Base-by-base conservation (phyloP, 2,888 invertebrate genomes). In the Apamea anceps region DNA sequence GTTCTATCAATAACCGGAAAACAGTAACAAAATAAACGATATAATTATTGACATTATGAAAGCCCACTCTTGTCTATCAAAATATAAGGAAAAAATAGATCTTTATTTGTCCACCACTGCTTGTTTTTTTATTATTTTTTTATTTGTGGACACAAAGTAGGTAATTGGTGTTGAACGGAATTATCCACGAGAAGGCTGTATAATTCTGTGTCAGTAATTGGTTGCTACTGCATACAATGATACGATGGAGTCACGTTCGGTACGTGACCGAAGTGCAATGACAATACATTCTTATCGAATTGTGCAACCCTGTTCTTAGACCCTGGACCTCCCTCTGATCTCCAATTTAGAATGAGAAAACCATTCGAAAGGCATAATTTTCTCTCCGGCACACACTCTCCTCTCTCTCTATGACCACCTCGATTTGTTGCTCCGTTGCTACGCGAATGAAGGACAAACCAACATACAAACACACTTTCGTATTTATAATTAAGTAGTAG, bases 161-260 rank as follows among this genome's bases (percentile, higher is more conserved):
- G 7, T 45, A 32, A 54, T 66, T 72, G 10, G 28, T 42, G 48
- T 57, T 57, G 32, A 70, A 70, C 63, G 57, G 66, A 37, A 42
- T 15, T 79, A 66, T 65, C 54, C 6, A 21, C 45, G 32, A 48
- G 51, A 62, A 75, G 75, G 65, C 42, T 54, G 75, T 48, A 54
- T 32, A n/a, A 63, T 62, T 45, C 42, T 54, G 45, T 76, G 25
- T 60, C 67, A 60, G 54, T 80, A 75, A 84, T 87, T 84, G 42
- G 42, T 80, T 63, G 72, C 62, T 63, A 75, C 21, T 32, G 8
- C 37, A n/a, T 57, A 25, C 76, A 77, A 77, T 72, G 62, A 81
- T 67, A 72, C 54, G 42, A 54, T 78, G n/a, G 81, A 90, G 91
- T 91, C 94, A 93, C 94, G 93, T 92, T 85, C 81, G 18, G 72